phyloP scores from a whole-genome alignment of 2,113 vertebrate genomes.

The Lycocorax pyrrhopterus region DNA sequence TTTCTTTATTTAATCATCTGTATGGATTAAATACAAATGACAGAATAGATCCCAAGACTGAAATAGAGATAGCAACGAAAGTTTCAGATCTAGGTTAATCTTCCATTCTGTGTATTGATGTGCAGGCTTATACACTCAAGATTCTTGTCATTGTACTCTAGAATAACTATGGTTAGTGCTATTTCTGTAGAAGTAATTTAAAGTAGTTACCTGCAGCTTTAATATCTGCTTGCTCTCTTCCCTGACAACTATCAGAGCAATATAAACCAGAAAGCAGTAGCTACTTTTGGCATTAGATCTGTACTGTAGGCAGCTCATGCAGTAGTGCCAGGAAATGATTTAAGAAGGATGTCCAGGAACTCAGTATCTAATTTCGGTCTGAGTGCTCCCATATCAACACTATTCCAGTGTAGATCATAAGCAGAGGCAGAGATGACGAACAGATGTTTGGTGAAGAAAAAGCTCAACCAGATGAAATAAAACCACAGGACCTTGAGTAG shows the following conservation, averaged over 20 bases:
- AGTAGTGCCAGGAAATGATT: slow-evolving; percentile 22
- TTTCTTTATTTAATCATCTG: neutral
- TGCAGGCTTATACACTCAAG: neutral
- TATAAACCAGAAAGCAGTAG: neutral
- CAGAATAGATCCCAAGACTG: neutral
- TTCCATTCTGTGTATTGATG: neutral
- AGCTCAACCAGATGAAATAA: neutral
- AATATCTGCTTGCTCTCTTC: neutral
- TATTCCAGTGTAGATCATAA: neutral
- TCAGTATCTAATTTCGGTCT: slow-evolving; percentile 30
- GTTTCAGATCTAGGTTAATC: neutral
- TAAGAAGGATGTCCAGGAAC: slow-evolving; percentile 26
- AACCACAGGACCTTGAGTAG: neutral
- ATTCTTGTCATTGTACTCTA: neutral
- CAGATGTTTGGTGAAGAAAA: slow-evolving; percentile 4
- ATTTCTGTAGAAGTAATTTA: neutral
- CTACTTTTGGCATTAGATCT: neutral
- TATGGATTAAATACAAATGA: neutral
- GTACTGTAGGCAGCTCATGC: neutral
- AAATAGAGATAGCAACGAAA: neutral
- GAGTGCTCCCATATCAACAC: neutral
- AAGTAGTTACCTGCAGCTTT: neutral
- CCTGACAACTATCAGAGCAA: neutral
- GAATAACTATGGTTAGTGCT: neutral
- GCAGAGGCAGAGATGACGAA: slow-evolving; percentile 16